Evolutionary conservation across 2,888 invertebrate species (phyloP), one percentile per base, ranked within the genome.

Genomic region (Osedax fenrisi): DNA sequence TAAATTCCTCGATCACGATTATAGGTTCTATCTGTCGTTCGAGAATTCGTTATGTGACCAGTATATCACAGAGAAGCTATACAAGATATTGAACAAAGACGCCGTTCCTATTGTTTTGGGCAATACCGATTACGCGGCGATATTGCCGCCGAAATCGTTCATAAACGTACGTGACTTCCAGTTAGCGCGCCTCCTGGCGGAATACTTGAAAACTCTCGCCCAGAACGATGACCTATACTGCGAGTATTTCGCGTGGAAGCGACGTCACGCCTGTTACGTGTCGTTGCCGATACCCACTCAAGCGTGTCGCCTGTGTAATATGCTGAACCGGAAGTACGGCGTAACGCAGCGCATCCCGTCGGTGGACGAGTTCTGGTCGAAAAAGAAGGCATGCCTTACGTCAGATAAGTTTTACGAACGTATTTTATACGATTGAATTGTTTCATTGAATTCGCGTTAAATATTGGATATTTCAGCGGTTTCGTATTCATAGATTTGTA

Each of bases 241-340:
- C 69, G 61, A 41, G 26, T 74, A 74, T 22, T 70, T 74, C 61
- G 74, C 27, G 17, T 74, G 74, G 74, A 74, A 74, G 13, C 25
- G 26, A 56, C n/a, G 56, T 59, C 21, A 69, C 10, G 67, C 21
- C n/a, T 73, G 59, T 23, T 26, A 26, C 1, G 10, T 67, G 3
- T 24, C 23, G n/a, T 3, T 27, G 59, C 41, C 41, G 5, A 41
- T 17, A 10, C 41, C 41, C 17, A 10, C 41, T 17, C 41, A 5
- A 17, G 41, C 41, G 5, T 41, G 41, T 17, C 41, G 41, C 17
- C 41, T 41, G 41, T 41, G 41, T 17, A 5, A 41, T 10, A 10
- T 10, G 5, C 41, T 41, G 41, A 41, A 41, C 17, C 5, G 10
- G 10, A 41, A 41, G 10, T 41, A 41, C 41, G 41, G 41, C 5